These are phyloP conservation scores for Poeciliopsis occidentalis DNA, from an alignment of 2,113 vertebrate species.

Conservation along the genomic window DNA sequence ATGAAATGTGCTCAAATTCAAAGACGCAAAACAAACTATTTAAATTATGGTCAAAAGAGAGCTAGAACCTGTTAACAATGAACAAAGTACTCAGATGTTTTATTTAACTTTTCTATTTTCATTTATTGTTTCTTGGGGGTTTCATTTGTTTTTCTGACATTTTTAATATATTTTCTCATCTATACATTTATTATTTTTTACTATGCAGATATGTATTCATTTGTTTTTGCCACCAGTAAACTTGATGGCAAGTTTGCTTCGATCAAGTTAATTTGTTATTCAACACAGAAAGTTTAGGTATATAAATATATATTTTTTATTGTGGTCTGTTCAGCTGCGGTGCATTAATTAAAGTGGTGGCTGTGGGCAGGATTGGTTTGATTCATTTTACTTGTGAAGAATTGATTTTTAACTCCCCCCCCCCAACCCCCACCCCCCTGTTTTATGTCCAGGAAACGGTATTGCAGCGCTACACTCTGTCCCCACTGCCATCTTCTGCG, in stretches of 20 bases:
- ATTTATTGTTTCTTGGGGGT: not conserved
- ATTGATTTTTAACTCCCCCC: not conserved
- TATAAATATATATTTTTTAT: too few species aligned
- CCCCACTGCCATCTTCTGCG: slow-evolving; percentile 97
- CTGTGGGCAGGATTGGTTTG: not conserved
- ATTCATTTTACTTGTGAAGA: too few species aligned
- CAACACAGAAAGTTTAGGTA: not conserved
- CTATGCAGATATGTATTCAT: not conserved
- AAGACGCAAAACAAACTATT: too few species aligned
- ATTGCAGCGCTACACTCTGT: slow-evolving; percentile 94
- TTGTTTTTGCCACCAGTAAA: not conserved
- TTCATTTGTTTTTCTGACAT: not conserved
- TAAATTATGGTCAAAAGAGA: too few species aligned
- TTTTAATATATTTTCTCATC: not conserved
- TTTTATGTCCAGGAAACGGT: slow-evolving; percentile 85
- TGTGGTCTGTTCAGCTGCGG: not conserved
- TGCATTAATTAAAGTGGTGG: not conserved
- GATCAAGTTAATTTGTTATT: not conserved
- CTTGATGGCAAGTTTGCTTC: too few species aligned
- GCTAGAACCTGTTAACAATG: not conserved
- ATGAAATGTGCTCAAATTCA: too few species aligned
- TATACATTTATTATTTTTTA: not conserved
- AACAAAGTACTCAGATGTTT: not conserved
- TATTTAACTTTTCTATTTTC: not conserved
- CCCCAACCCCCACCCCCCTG: too few species aligned